Evolutionary conservation across 2,888 invertebrate genomes (phyloP).

Genomic region (Luperina nickerlii): DNA sequence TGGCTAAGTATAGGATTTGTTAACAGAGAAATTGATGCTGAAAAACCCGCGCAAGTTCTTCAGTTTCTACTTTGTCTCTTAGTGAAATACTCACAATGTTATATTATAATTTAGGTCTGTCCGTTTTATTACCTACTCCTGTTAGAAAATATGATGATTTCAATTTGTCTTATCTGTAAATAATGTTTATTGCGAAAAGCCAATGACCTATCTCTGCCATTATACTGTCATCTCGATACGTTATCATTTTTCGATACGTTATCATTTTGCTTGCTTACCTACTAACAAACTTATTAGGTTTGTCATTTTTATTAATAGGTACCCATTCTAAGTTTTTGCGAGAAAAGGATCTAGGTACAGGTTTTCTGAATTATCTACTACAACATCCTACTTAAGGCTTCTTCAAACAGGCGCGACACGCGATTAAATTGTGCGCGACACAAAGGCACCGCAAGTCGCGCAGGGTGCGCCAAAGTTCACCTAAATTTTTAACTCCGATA

Average conservation of each 20-base stretch:
- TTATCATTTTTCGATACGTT: constrained; percentile 26
- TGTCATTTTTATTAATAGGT: too few relatives aligned
- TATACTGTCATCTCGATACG: constrained; percentile 5
- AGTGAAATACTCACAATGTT: background rate
- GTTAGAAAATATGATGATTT: background rate
- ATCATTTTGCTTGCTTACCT: constrained; percentile 1
- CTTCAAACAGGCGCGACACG: too few relatives aligned
- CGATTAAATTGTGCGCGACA: too few relatives aligned
- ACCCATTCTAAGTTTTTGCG: background rate
- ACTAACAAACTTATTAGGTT: background rate
- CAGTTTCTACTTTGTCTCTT: background rate
- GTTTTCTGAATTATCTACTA: background rate
- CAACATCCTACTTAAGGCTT: background rate
- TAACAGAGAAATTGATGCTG: background rate
- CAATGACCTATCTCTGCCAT: background rate
- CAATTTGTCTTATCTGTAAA: background rate
- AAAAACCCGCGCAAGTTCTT: background rate
- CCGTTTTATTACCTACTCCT: background rate
- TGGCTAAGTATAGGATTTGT: background rate
- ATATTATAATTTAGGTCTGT: background rate
- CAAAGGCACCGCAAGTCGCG: too few relatives aligned
- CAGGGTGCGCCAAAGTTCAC: too few relatives aligned
- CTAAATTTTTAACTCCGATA: too few relatives aligned
- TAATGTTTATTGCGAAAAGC: background rate
- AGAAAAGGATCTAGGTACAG: background rate